Evolutionary conservation across 2,113 vertebrate genomes (phyloP).

Genomic region (Rhombomys opimus): DNA sequence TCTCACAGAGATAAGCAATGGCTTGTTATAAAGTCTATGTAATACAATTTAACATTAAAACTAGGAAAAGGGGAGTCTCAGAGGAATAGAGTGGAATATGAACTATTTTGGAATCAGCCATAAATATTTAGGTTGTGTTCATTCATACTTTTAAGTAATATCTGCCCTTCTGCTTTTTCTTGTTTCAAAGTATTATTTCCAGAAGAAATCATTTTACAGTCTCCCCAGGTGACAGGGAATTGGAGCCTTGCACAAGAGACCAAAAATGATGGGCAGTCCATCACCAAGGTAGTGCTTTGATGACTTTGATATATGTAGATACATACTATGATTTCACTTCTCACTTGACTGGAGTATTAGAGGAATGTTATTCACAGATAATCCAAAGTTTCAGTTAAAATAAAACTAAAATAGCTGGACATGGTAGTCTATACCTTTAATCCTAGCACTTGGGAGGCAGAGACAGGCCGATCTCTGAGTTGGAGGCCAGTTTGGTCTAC

Average conservation of each 20-base stretch:
- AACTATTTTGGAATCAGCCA: background rate
- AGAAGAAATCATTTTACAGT: slow-evolving; percentile 81
- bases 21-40: rapidly evolving
- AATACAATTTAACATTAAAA: rapidly evolving
- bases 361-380: background rate
- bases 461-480: background rate
- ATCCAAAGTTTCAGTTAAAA: background rate
- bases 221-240: slow-evolving; percentile 80
- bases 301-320: background rate
- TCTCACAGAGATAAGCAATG: background rate
- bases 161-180: background rate
- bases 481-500: background rate
- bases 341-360: background rate
- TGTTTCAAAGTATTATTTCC: slow-evolving; percentile 86
- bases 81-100: too few species aligned
- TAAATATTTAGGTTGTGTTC: background rate
- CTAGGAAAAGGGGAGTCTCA: background rate
- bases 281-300: slow-evolving; percentile 73
- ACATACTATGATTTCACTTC: background rate
- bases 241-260: slow-evolving; percentile 61
- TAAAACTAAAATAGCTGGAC: background rate
- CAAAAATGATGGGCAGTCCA: background rate
- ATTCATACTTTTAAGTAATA: background rate
- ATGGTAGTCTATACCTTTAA: background rate
- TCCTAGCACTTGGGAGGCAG: background rate